These are phyloP conservation scores for Alsophila aescularia DNA, from an alignment of 2,888 invertebrate genomes.

Conservation along the genomic window DNA sequence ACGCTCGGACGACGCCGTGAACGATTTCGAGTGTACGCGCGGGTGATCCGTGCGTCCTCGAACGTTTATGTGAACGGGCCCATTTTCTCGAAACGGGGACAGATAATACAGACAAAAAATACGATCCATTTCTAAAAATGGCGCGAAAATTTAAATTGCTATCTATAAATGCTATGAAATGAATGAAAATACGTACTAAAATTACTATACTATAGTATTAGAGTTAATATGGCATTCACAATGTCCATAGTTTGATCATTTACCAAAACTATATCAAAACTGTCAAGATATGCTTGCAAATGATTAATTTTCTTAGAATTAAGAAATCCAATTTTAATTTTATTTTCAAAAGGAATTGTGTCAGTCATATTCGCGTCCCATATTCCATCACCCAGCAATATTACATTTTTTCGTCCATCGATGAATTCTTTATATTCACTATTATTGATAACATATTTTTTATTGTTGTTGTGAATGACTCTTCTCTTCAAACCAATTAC, in stretches of 20 bases:
- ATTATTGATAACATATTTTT: background rate
- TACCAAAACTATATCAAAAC: background rate
- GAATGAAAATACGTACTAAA: background rate
- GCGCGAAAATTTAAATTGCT: too few relatives aligned
- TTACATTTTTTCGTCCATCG: background rate
- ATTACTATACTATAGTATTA: background rate
- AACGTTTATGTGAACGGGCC: too few relatives aligned
- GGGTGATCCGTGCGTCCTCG: too few relatives aligned
- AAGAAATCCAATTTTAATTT: background rate
- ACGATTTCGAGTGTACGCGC: too few relatives aligned
- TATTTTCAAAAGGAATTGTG: background rate
- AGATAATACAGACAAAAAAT: too few relatives aligned
- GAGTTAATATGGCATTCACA: background rate
- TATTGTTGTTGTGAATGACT: background rate
- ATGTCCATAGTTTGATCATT: conserved; percentile 1
- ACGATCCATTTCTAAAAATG: too few relatives aligned
- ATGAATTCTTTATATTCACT: background rate
- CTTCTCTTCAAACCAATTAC: background rate
- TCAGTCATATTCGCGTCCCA: background rate
- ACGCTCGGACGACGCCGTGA: too few relatives aligned
- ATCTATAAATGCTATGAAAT: too few relatives aligned
- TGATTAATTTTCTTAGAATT: background rate
- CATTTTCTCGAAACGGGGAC: too few relatives aligned
- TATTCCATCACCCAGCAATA: background rate
- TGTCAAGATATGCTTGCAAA: background rate